A percentile compares a stretch with the other conserved stretches of the same genome.
These are phyloP conservation scores for Dicerorhinus sumatrensis DNA, from an alignment of 2,113 vertebrate genomes.

Conservation along the genomic window DNA sequence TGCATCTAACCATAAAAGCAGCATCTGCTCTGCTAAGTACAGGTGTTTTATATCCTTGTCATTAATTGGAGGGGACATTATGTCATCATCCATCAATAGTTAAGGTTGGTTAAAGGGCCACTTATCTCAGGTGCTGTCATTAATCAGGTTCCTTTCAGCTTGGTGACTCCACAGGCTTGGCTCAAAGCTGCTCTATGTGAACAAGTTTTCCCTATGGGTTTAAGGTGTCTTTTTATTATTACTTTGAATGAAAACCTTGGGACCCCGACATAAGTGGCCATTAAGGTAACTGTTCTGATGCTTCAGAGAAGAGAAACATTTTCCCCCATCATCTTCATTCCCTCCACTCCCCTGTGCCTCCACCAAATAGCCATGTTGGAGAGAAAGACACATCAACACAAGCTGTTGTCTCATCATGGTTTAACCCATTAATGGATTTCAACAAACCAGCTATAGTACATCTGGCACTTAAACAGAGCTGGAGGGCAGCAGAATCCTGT, in stretches of 20 bases:
- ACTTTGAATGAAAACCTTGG: constrained; percentile 31
- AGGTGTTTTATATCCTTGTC: constrained; percentile 90
- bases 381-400: neutral
- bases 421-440: neutral
- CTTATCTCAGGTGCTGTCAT: constrained; percentile 86
- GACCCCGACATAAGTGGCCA: neutral
- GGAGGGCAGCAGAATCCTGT: neutral
- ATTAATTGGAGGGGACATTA: constrained; percentile 91
- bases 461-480: neutral
- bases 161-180: constrained; percentile 74
- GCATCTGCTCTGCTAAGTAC: constrained; percentile 88
- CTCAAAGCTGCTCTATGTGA: neutral
- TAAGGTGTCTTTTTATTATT: constrained; percentile 21
- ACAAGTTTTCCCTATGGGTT: neutral
- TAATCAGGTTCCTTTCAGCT: constrained; percentile 86
- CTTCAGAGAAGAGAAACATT: constrained; percentile 48
- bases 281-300: constrained; percentile 55
- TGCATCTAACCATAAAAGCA: constrained; percentile 84
- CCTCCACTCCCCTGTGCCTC: neutral
- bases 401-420: neutral
- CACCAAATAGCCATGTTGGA: neutral
- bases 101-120: constrained; percentile 88
- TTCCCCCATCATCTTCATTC: neutral
- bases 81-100: constrained; percentile 89
- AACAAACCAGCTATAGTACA: fast-evolving